A percentile compares a stretch with the other conserved stretches of the same genome.
These are phyloP conservation scores for Eleutherodactylus coqui DNA, from an alignment of 2,797 vertebrate genomes.

Conservation along the genomic window DNA sequence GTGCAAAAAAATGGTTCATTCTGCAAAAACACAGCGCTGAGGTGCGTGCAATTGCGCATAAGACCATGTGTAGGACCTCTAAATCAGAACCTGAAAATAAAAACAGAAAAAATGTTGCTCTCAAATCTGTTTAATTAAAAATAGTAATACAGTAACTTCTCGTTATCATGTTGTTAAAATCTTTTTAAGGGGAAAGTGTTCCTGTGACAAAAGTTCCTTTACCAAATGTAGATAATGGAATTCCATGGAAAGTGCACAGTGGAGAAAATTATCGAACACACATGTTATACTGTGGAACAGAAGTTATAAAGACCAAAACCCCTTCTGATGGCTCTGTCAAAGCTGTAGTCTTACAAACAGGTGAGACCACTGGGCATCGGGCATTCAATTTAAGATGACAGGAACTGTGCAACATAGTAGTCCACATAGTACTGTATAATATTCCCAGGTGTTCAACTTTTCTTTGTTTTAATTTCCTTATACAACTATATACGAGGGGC, in stretches of 20 bases:
- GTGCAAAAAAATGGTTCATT: too few species aligned
- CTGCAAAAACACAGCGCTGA: too few species aligned
- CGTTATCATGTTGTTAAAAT: neutral
- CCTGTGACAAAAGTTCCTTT: conserved; percentile 77
- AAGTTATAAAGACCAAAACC: conserved; percentile 76
- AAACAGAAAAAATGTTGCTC: too few species aligned
- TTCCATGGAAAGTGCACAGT: conserved; percentile 72
- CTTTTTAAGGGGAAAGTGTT: conserved; percentile 76
- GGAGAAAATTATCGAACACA: conserved; percentile 74
- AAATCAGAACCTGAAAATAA: too few species aligned
- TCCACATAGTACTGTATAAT: neutral
- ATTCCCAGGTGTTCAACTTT: neutral
- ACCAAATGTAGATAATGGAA: conserved; percentile 62
- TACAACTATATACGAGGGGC: too few species aligned
- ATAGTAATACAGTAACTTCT: too few species aligned
- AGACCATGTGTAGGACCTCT: too few species aligned
- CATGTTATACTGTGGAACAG: conserved; percentile 79
- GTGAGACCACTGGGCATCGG: conserved; percentile 65
- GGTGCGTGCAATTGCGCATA: too few species aligned
- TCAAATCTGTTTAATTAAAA: too few species aligned
- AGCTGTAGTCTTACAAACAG: conserved; percentile 77
- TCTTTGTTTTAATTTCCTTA: too few species aligned
- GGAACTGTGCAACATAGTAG: neutral
- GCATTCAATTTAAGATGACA: neutral
- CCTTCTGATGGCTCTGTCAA: conserved; percentile 64